These are phyloP conservation scores for Cardiocondyla obscurior DNA, from an alignment of 1,140 invertebrate species.

Conservation along the genomic window DNA sequence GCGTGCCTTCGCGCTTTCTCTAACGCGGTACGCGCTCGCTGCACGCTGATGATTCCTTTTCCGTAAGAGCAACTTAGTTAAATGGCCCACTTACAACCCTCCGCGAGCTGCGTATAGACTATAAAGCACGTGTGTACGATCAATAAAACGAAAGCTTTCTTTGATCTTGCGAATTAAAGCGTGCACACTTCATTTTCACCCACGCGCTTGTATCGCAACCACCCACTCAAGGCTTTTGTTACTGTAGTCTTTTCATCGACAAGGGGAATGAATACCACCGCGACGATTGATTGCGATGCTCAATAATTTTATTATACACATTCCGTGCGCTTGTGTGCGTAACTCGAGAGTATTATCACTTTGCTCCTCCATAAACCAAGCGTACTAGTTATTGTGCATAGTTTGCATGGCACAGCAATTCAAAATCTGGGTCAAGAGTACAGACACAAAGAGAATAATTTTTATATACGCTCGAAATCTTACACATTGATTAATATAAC, in stretches of 20 bases:
- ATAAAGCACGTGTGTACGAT: conserved; percentile 79
- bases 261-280: background rate
- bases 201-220: conserved; percentile 28
- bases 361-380: background rate
- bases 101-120: conserved; percentile 63
- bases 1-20: background rate
- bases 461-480: background rate
- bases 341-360: background rate
- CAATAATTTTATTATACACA: background rate
- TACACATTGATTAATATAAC: background rate
- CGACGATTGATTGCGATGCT: background rate
- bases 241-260: background rate
- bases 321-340: background rate
- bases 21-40: background rate
- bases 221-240: background rate
- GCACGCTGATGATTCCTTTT: conserved; percentile 9
- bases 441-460: conserved; percentile 17
- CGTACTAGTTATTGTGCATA: conserved; percentile 41
- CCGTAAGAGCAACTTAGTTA: conserved; percentile 70
- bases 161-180: conserved; percentile 77
- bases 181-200: conserved; percentile 37
- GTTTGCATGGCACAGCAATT: conserved; percentile 60
- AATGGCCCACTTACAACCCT: conserved; percentile 79
- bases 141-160: conserved; percentile 78
- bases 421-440: conserved; percentile 76